Base-by-base conservation (phyloP, 2,113 vertebrate genomes). In the Pungitius pungitius region DNA sequence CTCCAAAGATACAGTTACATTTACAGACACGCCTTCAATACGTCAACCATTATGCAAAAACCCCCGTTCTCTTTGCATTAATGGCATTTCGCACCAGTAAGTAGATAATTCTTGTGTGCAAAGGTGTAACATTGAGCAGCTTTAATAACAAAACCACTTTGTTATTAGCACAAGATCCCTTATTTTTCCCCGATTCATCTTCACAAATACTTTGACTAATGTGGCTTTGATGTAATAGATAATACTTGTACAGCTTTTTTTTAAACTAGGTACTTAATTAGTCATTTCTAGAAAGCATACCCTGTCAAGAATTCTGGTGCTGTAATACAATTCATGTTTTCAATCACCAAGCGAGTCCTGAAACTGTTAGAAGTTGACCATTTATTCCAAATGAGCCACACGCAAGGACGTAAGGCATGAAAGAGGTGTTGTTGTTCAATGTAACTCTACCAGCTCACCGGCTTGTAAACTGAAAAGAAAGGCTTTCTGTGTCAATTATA, bases 101-200 rank as follows among this genome's bases (percentile, higher is more conserved):
- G 49, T 80, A 80, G 69, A 83, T 81, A 77, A 80, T 70, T 89
- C 81, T 71, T 74, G 80, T 83, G 78, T 84, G 85, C 71, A 69
- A 75, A 86, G 76, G 90, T 90, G 89, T 87, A 85, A 91, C 89
- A 82, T 77, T 67, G 27, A 83, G 72, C 80, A 69, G 73, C 84
- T 91, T 87, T 87, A n/a, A n/a, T n/a, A n/a, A n/a, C n/a, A n/a
- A n/a, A n/a, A n/a, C n/a, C n/a, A n/a, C n/a, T n/a, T n/a, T n/a
- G n/a, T n/a, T n/a, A n/a, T n/a, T n/a, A n/a, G n/a, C n/a, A n/a
- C n/a, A n/a, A n/a, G n/a, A n/a, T n/a, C n/a, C n/a, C n/a, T n/a
- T n/a, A n/a, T n/a, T n/a, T n/a, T n/a, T n/a, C n/a, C n/a, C n/a
- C n/a, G n/a, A n/a, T n/a, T n/a, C n/a, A n/a, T n/a, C n/a, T n/a